A percentile compares a stretch with the other conserved stretches of the same genome.
Conservation (phyloP, 2,113 vertebrate genomes). For the Myotis yumanensis region DNA sequence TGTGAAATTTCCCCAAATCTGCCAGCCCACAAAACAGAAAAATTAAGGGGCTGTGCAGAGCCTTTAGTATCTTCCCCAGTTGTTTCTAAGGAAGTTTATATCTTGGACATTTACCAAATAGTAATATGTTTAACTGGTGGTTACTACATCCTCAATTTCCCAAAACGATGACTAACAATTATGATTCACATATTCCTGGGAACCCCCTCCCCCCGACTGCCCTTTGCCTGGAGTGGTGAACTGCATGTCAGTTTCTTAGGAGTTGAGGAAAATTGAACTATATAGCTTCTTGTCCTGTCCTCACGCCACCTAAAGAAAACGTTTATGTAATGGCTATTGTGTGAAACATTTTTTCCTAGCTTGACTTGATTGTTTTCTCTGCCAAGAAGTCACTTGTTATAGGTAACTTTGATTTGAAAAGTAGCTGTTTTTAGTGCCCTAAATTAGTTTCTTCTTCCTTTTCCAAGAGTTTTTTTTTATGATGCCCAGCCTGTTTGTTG, state of each 20-base stretch:
- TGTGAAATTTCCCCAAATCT: background rate
- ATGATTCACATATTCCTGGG: constrained; percentile 79
- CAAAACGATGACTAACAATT: constrained; percentile 72
- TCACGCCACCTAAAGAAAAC: constrained; percentile 42
- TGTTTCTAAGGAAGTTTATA: constrained; percentile 68
- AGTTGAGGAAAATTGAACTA: background rate
- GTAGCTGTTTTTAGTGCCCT: constrained; percentile 33
- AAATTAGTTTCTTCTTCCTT: constrained; percentile 38
- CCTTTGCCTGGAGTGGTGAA: constrained; percentile 58
- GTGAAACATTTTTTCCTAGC: background rate
- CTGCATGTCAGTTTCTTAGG: constrained; percentile 32
- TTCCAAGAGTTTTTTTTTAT: constrained; percentile 46
- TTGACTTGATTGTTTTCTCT: background rate
- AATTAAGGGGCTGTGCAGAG: constrained; percentile 63
- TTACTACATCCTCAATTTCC: constrained; percentile 73
- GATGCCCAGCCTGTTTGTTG: constrained; percentile 28
- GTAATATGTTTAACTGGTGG: constrained; percentile 54
- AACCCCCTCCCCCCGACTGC: background rate
- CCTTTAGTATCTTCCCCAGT: constrained; percentile 41
- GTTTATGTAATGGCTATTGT: background rate
- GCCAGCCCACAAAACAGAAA: constrained; percentile 4
- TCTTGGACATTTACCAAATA: constrained; percentile 73
- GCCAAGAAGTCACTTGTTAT: background rate
- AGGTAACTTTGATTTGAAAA: constrained; percentile 24
- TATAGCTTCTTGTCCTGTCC: background rate